Evolutionary conservation across 2,113 vertebrate species (phyloP).

Genomic region (Patagioenas fasciata): DNA sequence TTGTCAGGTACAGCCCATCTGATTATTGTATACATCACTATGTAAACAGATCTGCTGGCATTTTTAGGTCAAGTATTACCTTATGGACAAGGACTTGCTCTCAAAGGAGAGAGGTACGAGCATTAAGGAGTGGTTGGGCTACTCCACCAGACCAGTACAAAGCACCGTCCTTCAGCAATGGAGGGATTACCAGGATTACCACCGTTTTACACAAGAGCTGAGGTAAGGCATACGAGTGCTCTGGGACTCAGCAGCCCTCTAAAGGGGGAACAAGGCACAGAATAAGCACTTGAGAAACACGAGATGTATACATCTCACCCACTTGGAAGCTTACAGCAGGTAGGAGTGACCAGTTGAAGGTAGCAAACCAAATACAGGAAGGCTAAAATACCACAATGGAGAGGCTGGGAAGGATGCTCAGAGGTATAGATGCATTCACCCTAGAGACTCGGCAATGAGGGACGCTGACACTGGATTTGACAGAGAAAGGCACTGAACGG

Average conservation of each 20-base stretch:
- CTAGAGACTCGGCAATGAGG: neutral
- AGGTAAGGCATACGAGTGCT: neutral
- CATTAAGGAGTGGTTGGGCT: neutral
- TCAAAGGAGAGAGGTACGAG: neutral
- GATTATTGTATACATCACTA: neutral
- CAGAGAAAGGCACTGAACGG: neutral
- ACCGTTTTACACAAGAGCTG: neutral
- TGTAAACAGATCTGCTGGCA: neutral
- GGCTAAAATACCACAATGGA: neutral
- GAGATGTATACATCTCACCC: neutral
- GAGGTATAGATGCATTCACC: neutral
- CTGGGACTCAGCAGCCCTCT: neutral
- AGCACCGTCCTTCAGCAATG: neutral
- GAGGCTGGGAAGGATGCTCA: neutral
- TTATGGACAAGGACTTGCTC: neutral
- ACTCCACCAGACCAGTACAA: neutral
- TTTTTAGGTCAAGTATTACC: constrained; percentile 1
- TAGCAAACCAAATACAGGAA: neutral
- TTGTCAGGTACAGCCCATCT: neutral
- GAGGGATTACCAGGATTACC: constrained; percentile 10
- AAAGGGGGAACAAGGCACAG: neutral
- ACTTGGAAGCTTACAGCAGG: neutral
- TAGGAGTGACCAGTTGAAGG: neutral
- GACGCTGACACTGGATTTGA: fast-evolving
- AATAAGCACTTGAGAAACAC: neutral